A percentile compares a stretch with the other conserved stretches of the same genome.
Conservation (phyloP, 1,140 invertebrate species). For the Branchinecta lindahli region DNA sequence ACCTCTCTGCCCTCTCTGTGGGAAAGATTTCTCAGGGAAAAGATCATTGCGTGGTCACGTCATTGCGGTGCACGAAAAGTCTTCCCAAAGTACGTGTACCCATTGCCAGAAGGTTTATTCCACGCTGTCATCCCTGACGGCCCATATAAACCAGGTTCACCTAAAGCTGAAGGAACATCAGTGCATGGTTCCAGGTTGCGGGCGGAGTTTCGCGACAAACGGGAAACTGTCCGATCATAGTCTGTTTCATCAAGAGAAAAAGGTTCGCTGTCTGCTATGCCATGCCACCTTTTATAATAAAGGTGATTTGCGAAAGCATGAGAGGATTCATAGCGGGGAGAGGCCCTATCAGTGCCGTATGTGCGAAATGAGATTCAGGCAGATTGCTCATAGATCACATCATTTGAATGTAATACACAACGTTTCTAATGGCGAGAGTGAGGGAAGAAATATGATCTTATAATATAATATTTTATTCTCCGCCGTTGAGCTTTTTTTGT, state of each 20-base stretch:
- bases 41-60: neutral
- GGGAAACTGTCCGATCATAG: neutral
- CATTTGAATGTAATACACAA: too few relatives aligned
- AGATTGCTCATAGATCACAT: conserved; percentile 19
- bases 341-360: conserved; percentile 24
- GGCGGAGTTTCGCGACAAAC: neutral
- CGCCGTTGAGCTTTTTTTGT: too few relatives aligned
- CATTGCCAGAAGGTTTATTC: neutral
- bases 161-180: neutral
- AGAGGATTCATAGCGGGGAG: conserved; percentile 20
- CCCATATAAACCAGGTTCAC: neutral
- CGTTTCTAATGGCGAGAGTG: too few relatives aligned
- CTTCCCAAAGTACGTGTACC: neutral
- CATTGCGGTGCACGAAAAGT: neutral
- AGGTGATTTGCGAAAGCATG: conserved; percentile 23
- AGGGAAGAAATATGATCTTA: too few relatives aligned
- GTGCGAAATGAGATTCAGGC: conserved; percentile 25
- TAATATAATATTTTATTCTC: too few relatives aligned
- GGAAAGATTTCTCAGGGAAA: neutral
- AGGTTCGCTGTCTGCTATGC: conserved; percentile 24
- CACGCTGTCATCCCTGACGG: neutral
- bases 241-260: conserved; percentile 22
- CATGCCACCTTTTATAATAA: conserved; percentile 21
- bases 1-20: neutral
- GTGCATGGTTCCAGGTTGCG: neutral